Conservation (phyloP, 1,140 invertebrate species). For the Hydropsyche tenuis region DNA sequence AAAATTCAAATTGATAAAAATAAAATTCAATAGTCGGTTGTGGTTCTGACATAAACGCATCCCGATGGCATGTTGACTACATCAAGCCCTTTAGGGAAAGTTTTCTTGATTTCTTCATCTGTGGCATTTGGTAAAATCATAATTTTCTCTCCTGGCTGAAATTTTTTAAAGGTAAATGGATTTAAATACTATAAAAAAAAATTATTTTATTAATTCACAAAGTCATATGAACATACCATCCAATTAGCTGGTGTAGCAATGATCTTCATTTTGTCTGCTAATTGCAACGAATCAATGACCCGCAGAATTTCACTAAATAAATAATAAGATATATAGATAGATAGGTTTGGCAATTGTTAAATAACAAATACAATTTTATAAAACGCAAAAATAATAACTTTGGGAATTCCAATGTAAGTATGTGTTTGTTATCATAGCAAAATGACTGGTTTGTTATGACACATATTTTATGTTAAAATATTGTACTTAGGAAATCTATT, state of each 20-base stretch:
- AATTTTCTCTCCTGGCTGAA: conserved; percentile 77
- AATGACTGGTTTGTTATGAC: too few species aligned
- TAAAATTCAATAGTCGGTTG: conserved; percentile 67
- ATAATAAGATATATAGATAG: conserved; percentile 32
- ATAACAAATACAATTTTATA: background rate
- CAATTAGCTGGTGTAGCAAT: conserved; percentile 88
- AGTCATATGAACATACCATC: conserved; percentile 67
- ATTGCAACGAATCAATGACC: conserved; percentile 86
- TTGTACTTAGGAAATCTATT: too few species aligned
- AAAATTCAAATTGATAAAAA: background rate
- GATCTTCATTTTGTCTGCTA: conserved; percentile 74
- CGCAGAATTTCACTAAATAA: conserved; percentile 84
- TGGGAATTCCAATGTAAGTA: too few species aligned
- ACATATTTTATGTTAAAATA: background rate
- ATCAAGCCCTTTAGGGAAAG: conserved; percentile 78
- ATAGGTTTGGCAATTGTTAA: too few species aligned
- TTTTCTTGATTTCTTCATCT: conserved; percentile 71
- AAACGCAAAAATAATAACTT: too few species aligned
- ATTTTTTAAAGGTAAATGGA: background rate
- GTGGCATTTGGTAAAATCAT: conserved; percentile 82
- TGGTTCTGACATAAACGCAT: conserved; percentile 80
- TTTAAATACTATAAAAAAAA: conserved; percentile 9
- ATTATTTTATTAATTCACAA: background rate
- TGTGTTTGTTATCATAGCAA: too few species aligned
- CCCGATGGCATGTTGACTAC: conserved; percentile 78